These are phyloP conservation scores for Vulpes lagopus DNA, from an alignment of 2,113 vertebrate genomes.

Conservation along the genomic window DNA sequence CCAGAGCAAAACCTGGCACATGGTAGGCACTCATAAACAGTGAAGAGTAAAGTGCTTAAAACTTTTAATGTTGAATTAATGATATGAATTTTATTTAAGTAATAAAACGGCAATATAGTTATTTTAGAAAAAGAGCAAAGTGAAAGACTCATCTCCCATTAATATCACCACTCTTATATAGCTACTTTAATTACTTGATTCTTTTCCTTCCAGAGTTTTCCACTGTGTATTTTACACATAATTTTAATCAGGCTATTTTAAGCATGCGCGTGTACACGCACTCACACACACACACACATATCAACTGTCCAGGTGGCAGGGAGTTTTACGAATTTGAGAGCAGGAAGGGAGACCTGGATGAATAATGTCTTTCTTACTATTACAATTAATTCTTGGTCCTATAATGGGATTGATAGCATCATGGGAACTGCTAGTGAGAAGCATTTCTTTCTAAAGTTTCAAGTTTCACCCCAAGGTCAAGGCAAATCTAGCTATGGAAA, in stretches of 20 bases:
- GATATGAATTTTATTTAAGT: neutral
- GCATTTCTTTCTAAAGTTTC: conserved; percentile 10
- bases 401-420: neutral
- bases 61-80: neutral
- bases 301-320: neutral
- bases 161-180: neutral
- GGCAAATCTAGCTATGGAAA: conserved; percentile 45
- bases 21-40: neutral
- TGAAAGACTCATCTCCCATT: neutral
- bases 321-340: conserved; percentile 32
- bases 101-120: neutral
- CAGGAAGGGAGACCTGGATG: conserved; percentile 48
- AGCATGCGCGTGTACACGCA: accelerated
- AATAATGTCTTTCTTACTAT: conserved; percentile 43
- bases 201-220: conserved; percentile 48
- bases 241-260: conserved; percentile 42
- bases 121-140: conserved; percentile 29
- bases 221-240: neutral
- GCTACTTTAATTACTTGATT: conserved; percentile 11
- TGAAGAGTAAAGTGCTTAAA: neutral
- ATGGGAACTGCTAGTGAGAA: neutral
- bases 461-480: conserved; percentile 41
- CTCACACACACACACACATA: neutral
- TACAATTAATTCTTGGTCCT: conserved; percentile 28
- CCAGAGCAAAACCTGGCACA: neutral